A percentile compares a stretch with the other conserved stretches of the same genome.
Conservation (phyloP, 2,797 vertebrate species). For the Nyctibius grandis region DNA sequence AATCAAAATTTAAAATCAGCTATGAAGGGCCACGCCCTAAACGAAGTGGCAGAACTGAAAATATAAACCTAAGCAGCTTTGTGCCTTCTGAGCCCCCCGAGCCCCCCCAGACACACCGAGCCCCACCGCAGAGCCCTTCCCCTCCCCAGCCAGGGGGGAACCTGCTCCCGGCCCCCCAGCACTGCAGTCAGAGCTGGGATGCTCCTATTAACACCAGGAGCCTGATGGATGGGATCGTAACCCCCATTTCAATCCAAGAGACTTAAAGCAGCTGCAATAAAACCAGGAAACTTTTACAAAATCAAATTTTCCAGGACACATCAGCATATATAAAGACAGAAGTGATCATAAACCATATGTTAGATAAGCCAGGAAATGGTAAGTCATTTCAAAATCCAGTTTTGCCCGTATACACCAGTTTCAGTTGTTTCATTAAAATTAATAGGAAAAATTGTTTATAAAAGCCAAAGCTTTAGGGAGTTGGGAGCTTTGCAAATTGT, state of each 20-base stretch:
- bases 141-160: constrained; percentile 3
- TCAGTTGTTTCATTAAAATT: not conserved
- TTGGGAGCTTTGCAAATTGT: not conserved
- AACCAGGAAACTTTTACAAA: constrained; percentile 24
- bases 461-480: not conserved
- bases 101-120: rapidly evolving
- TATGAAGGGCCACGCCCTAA: not conserved
- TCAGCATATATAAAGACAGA: not conserved
- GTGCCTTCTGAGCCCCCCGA: not conserved
- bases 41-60: not conserved
- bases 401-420: not conserved
- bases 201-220: not conserved
- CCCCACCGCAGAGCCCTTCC: not conserved
- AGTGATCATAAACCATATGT: not conserved
- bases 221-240: constrained; percentile 11
- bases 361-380: not conserved
- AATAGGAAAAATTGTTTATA: not conserved
- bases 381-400: not conserved
- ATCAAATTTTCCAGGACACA: constrained; percentile 11
- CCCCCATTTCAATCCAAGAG: constrained; percentile 4
- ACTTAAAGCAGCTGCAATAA: constrained; percentile 38
- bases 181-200: too few species aligned
- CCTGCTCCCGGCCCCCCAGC: not conserved
- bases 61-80: not conserved
- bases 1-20: not conserved